A percentile compares a stretch with the other conserved stretches of the same genome.
Evolutionary conservation across 1,140 invertebrate species (phyloP).

Genomic region (Rhagoletis zephyria): DNA sequence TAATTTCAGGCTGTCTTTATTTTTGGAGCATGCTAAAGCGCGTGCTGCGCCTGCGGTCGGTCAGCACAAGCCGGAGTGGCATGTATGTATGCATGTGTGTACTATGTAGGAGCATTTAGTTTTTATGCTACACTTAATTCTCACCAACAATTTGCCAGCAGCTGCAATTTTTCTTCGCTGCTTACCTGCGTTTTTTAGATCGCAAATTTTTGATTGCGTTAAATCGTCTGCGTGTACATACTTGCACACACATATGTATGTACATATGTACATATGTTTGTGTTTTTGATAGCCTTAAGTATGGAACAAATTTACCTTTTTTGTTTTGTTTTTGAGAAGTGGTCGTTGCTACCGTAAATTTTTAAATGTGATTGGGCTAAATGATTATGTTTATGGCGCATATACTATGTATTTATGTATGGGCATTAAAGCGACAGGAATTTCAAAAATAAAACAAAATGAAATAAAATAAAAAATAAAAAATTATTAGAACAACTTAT

Average conservation of each 20-base stretch:
- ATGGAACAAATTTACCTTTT: background rate
- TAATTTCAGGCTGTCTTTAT: background rate
- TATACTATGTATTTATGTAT: slow-evolving; percentile 13
- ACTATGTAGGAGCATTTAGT: background rate
- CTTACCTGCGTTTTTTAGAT: background rate
- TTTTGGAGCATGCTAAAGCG: slow-evolving; percentile 14
- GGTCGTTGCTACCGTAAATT: slow-evolving; percentile 20
- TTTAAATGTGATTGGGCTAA: slow-evolving; percentile 21
- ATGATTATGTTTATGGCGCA: slow-evolving; percentile 37
- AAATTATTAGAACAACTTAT: background rate
- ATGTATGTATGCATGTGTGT: no score
- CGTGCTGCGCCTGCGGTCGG: slow-evolving; percentile 44
- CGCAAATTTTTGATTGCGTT: background rate
- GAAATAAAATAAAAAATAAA: no score
- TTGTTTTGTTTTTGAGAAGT: background rate
- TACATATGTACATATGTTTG: background rate
- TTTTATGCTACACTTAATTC: background rate
- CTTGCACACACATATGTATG: background rate
- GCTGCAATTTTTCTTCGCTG: slow-evolving; percentile 46
- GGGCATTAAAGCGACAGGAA: background rate
- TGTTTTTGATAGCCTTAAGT: background rate
- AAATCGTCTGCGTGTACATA: background rate
- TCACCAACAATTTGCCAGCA: background rate
- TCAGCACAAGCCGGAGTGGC: slow-evolving; percentile 12
- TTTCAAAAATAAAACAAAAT: background rate